phyloP scores from a whole-genome alignment of 2,113 vertebrate genomes.

The Hydrochoerus hydrochaeris region DNA sequence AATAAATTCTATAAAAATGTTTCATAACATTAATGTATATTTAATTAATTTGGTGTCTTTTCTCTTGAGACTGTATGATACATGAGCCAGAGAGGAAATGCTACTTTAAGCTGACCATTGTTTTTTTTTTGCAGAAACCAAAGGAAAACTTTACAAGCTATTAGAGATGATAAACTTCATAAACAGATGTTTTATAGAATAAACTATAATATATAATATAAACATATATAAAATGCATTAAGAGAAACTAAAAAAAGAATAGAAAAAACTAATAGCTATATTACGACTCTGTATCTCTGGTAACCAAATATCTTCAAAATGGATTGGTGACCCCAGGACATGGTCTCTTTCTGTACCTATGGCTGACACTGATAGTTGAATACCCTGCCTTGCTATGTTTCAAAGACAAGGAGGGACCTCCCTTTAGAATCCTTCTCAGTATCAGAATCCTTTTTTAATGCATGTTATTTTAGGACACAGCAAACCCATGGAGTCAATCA shows the following conservation, averaged over 20 bases:
- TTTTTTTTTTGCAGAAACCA: slow-evolving; percentile 27
- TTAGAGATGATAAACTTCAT: not conserved
- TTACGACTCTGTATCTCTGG: not conserved
- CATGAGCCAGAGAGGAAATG: not conserved
- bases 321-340: not conserved
- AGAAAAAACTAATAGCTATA: not conserved
- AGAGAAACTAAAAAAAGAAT: not conserved
- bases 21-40: slow-evolving; percentile 10
- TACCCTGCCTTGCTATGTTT: not conserved
- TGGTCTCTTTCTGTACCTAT: not conserved
- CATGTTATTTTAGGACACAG: not conserved
- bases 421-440: not conserved
- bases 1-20: not conserved
- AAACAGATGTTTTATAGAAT: not conserved
- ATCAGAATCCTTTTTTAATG: not conserved
- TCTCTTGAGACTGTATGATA: not conserved
- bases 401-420: not conserved
- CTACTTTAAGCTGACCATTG: not conserved
- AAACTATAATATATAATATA: not conserved
- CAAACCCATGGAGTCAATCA: slow-evolving; percentile 2
- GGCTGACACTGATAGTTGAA: not conserved
- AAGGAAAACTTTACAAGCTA: not conserved
- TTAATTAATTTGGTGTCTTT: not conserved
- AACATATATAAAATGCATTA: not conserved
- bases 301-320: not conserved